phyloP scores from a whole-genome alignment of 2,113 vertebrate genomes.

The Cinclus mexicanus region DNA sequence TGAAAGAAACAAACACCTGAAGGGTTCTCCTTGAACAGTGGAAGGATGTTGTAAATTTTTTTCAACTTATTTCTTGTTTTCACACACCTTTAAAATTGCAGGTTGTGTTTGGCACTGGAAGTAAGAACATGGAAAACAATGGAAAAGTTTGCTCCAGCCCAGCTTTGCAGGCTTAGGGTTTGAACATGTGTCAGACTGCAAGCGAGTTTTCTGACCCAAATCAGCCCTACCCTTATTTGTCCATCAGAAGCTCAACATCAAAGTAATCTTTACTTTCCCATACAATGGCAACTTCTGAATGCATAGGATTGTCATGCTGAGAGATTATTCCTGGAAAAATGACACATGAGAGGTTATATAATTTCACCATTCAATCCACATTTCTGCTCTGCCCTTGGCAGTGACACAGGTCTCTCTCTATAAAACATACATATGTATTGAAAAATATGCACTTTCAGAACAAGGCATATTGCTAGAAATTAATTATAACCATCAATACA shows the following conservation, averaged over 20 bases:
- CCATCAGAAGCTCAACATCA: conserved; percentile 5
- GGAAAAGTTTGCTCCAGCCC: conserved; percentile 18
- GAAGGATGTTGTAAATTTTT: background rate
- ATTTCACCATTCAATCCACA: conserved; percentile 18
- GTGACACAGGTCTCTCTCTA: background rate
- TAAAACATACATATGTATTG: background rate
- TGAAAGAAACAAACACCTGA: background rate
- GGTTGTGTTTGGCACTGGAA: conserved; percentile 1
- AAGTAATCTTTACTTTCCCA: conserved; percentile 10
- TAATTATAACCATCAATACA: background rate
- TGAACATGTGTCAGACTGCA: background rate
- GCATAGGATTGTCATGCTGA: conserved; percentile 3
- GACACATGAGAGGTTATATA: background rate
- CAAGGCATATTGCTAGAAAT: background rate
- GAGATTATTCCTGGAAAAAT: conserved; percentile 9
- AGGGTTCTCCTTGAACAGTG: background rate
- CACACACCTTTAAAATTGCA: conserved; percentile 10
- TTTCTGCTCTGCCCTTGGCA: conserved; percentile 11
- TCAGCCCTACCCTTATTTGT: background rate
- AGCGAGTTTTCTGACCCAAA: background rate
- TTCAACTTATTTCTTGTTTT: background rate
- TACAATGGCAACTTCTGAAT: conserved; percentile 1
- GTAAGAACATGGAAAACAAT: background rate
- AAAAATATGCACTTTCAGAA: background rate
- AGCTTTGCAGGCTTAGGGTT: background rate